Conservation (phyloP, 2,888 invertebrate species). For the Polyommatus iphigenia region DNA sequence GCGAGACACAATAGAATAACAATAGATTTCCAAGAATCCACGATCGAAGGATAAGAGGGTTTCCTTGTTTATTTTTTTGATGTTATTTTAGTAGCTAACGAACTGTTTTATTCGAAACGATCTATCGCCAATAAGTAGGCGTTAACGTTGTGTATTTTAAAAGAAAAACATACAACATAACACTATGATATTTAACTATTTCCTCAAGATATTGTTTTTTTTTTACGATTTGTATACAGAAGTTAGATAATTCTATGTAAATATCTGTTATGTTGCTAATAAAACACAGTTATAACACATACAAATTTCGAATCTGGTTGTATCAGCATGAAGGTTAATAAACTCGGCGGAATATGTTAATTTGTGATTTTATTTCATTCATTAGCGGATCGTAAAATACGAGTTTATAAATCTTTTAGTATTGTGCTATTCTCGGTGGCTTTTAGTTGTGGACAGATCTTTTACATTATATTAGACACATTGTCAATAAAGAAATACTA, state of each 20-base stretch:
- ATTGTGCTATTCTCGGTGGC: background rate
- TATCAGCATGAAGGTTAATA: constrained; percentile 17
- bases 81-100: no score
- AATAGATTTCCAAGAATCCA: no score
- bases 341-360: background rate
- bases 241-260: constrained; percentile 8
- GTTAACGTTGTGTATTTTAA: background rate
- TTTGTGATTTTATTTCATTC: constrained; percentile 18
- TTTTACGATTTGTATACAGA: background rate
- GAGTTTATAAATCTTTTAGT: background rate
- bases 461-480: background rate
- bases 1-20: no score
- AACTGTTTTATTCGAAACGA: no score
- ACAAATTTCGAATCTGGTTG: background rate
- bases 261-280: background rate
- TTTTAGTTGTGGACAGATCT: background rate
- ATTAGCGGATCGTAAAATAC: constrained; percentile 5
- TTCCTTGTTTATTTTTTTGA: no score
- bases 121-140: background rate
- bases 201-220: background rate
- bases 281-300: constrained; percentile 15
- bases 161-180: background rate
- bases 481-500: background rate
- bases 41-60: no score
- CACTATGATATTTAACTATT: background rate